Evolutionary conservation across 1,140 invertebrate species (phyloP), one percentile per base, ranked within the genome.

Genomic region (Ceratosolen fusciceps): DNA sequence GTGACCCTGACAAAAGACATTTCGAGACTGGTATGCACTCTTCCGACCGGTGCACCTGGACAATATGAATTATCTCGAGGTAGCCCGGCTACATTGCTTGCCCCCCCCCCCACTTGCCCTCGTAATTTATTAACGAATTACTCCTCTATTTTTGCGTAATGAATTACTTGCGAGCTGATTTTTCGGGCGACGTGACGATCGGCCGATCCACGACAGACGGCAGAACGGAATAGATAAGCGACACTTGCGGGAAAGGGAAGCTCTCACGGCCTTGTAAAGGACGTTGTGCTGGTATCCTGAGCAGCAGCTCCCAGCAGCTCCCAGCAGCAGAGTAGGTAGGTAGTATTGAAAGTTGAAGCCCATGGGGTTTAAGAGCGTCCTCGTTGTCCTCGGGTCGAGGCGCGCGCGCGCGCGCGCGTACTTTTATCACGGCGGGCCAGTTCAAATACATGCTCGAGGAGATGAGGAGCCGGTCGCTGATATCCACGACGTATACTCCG

Each of bases 331-430:
- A n/a, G n/a, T n/a, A n/a, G n/a, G n/a, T n/a, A n/a, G 14, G 60
- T 37, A 79, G 65, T 70, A 75, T 75, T 75, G 52, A 75, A 80
- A 80, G 78, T 80, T 75, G 72, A 75, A 80, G 65, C 78, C 78
- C 78, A 52, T 60, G 78, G 78, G 78, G 65, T 34, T 74, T 31
- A 29, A 49, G 56, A 52, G 56, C 56, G 56, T 29, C 26, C 16
- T 60, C 26, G 24, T 31, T 14, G 24, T n/a, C 70, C 5, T 54
- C 1, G 39, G 26, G 39, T 47, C 14, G 3, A 52, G 24, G 37
- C 19, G 3, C 10, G n/a, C 34, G 31, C 7, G 56, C 24, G 14
- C 26, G 26, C 37, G 49, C 16, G 14, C n/a, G 31, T 65, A 79
- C 71, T 79, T 79, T 79, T 79, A 74, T 74, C 62, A 62, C 71